Conservation (phyloP, 2,888 invertebrate genomes). For the Macaria liturata region DNA sequence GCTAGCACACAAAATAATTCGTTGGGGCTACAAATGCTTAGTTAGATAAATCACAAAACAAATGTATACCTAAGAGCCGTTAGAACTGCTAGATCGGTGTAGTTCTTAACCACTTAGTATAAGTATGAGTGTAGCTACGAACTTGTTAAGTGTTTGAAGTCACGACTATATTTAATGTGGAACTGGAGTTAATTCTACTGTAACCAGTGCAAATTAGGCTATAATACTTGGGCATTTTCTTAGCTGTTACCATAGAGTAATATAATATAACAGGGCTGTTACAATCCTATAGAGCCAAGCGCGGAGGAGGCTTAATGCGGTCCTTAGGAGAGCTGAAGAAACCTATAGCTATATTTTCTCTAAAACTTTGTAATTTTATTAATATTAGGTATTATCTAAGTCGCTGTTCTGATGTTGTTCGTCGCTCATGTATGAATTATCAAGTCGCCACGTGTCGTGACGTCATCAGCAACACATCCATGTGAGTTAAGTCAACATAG, state of each 20-base stretch:
- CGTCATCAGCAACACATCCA: no score
- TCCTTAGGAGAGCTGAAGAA: background rate
- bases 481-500: no score
- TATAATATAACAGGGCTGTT: background rate
- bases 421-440: no score
- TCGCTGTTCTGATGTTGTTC: background rate
- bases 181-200: constrained; percentile 12
- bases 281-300: background rate
- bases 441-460: no score
- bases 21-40: constrained; percentile 20
- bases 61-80: constrained; percentile 20
- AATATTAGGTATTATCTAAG: background rate
- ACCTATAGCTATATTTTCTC: constrained; percentile 1
- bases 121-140: constrained; percentile 11
- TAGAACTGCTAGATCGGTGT: constrained; percentile 27
- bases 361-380: constrained; percentile 3
- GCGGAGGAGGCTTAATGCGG: background rate
- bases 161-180: constrained; percentile 5
- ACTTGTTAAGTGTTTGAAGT: constrained; percentile 5
- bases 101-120: constrained; percentile 15
- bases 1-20: constrained; percentile 11
- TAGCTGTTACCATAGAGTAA: background rate
- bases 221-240: constrained; percentile 1
- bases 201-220: constrained; percentile 17
- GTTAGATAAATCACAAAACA: constrained; percentile 23